Percentiles rank a stretch among this genome's conserved stretches.
Evolutionary conservation across 2,888 invertebrate species (phyloP).

Genomic region (Hirtodrosophila alboralis): DNA sequence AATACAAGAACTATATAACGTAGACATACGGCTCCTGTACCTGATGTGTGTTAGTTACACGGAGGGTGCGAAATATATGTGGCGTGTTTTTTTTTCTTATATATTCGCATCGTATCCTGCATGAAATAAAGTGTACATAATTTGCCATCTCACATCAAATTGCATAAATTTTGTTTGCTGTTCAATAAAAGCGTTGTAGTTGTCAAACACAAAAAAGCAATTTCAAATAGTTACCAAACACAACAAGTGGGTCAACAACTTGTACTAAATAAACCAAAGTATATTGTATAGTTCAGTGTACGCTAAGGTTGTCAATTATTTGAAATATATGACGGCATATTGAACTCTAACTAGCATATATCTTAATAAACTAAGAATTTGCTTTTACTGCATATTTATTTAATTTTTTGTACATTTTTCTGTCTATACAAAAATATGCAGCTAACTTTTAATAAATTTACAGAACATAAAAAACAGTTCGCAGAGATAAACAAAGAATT

Average conservation of each 20-base stretch:
- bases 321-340: not conserved
- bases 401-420: too few relatives aligned
- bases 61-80: constrained; percentile 62
- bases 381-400: too few relatives aligned
- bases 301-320: not conserved
- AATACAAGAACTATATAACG: constrained; percentile 16
- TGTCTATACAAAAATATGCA: too few relatives aligned
- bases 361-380: too few relatives aligned
- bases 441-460: too few relatives aligned
- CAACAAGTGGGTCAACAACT: constrained; percentile 18
- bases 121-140: constrained; percentile 74
- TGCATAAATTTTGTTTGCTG: constrained; percentile 66
- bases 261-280: constrained; percentile 20
- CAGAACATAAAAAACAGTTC: too few relatives aligned
- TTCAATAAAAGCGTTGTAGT: constrained; percentile 70
- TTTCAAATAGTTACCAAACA: constrained; percentile 32
- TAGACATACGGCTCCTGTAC: constrained; percentile 32
- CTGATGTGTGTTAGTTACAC: constrained; percentile 25
- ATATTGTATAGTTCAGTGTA: not conserved
- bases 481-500: too few relatives aligned
- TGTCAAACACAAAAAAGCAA: constrained; percentile 61
- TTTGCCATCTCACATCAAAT: constrained; percentile 59
- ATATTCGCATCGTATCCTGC: constrained; percentile 31
- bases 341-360: not conserved
- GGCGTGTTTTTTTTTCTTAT: constrained; percentile 22